Conservation (phyloP, 2,888 invertebrate species). For the Germaria angustata region DNA sequence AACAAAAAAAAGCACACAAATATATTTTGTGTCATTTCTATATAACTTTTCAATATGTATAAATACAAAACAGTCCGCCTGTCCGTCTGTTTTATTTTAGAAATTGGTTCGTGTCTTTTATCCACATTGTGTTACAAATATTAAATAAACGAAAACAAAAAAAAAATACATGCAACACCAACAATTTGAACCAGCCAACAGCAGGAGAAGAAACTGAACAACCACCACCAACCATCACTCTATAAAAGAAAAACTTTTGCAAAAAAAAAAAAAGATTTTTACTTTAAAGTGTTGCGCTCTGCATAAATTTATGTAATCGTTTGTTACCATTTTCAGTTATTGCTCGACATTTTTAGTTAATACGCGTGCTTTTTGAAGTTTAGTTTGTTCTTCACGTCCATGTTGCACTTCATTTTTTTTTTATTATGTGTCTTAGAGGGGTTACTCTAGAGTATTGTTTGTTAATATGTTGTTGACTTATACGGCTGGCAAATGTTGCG, state of each 20-base stretch:
- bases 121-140: slow-evolving; percentile 52
- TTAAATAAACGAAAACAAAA: not conserved
- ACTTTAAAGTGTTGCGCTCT: slow-evolving; percentile 77
- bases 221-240: slow-evolving; percentile 3
- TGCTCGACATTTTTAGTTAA: slow-evolving; percentile 67
- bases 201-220: slow-evolving; percentile 13
- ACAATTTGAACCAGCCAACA: not conserved
- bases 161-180: not conserved
- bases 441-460: slow-evolving; percentile 67
- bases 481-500: slow-evolving; percentile 62
- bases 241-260: not conserved
- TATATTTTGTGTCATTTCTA: slow-evolving; percentile 49
- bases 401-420: slow-evolving; percentile 4
- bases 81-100: slow-evolving; percentile 36
- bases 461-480: slow-evolving; percentile 66
- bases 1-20: slow-evolving; percentile 24
- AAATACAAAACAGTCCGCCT: slow-evolving; percentile 1
- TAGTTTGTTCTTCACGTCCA: slow-evolving; percentile 48
- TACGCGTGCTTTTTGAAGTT: slow-evolving; percentile 68
- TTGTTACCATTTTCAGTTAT: slow-evolving; percentile 76
- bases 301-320: slow-evolving; percentile 79
- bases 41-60: slow-evolving; percentile 32
- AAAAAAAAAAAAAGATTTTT: slow-evolving; percentile 61
- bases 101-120: slow-evolving; percentile 66
- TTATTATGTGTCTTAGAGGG: slow-evolving; percentile 30